These are phyloP conservation scores for Cephonodes hylas DNA, from an alignment of 2,888 invertebrate species.

Conservation along the genomic window DNA sequence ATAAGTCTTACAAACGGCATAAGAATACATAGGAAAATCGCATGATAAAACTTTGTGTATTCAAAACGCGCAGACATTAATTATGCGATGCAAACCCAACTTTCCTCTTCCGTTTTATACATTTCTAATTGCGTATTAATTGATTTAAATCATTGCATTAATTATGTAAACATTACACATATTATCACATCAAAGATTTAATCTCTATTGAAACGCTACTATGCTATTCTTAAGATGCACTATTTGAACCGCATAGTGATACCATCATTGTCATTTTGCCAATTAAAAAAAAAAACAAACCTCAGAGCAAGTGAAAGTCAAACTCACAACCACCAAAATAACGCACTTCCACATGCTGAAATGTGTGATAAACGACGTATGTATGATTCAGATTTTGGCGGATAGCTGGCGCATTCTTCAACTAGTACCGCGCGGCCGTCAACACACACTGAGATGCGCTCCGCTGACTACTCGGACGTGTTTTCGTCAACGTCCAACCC, in stretches of 20 bases:
- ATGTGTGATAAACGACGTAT: constrained; percentile 40
- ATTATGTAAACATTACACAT: background rate
- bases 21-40: background rate
- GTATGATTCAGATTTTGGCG: constrained; percentile 56
- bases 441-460: constrained; percentile 66
- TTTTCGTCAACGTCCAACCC: constrained; percentile 57
- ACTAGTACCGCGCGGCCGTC: constrained; percentile 62
- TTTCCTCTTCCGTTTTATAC: background rate
- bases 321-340: constrained; percentile 57
- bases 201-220: no score
- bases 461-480: constrained; percentile 45
- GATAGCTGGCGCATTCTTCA: constrained; percentile 57
- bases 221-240: no score
- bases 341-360: constrained; percentile 67
- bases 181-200: background rate
- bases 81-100: background rate
- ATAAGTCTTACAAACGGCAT: background rate
- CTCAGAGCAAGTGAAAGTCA: constrained; percentile 64
- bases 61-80: background rate
- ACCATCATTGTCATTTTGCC: background rate
- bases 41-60: background rate
- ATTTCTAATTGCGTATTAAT: background rate
- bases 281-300: constrained; percentile 44
- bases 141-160: background rate
- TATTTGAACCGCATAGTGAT: no score